Percentiles rank a stretch among this genome's conserved stretches.
phyloP scores from a whole-genome alignment of 2,113 vertebrate genomes.

The Phodopus roborovskii region DNA sequence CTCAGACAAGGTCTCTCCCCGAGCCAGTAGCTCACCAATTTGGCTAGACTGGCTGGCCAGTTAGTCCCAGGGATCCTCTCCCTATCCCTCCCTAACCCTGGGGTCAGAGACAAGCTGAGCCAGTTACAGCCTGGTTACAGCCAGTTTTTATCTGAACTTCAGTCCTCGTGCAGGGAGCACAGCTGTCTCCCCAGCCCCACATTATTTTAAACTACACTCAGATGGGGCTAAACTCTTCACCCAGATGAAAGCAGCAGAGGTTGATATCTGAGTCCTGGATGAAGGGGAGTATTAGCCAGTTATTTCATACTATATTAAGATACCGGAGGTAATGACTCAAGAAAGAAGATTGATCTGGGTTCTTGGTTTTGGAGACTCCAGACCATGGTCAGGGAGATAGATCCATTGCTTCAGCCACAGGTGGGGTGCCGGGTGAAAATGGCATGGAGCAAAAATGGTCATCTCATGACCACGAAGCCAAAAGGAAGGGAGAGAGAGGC shows the following conservation, averaged over 20 bases:
- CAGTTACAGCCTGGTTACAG: not conserved
- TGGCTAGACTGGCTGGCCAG: not conserved
- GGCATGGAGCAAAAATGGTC: not conserved
- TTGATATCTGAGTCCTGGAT: not conserved
- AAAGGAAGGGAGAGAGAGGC: not conserved
- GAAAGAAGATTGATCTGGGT: not conserved
- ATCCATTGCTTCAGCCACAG: not conserved
- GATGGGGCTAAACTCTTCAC: not conserved
- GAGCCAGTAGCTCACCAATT: not conserved
- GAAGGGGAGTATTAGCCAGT: not conserved
- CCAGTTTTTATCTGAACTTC: not conserved
- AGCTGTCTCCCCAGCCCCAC: not conserved
- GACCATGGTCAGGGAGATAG: not conserved
- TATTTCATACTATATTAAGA: not conserved
- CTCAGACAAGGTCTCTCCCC: not conserved
- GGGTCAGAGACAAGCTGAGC: not conserved
- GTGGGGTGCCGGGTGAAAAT: not conserved
- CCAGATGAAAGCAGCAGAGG: not conserved
- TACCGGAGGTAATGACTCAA: not conserved
- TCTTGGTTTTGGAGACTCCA: not conserved
- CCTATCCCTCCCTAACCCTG: not conserved
- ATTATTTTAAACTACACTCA: constrained; percentile 30
- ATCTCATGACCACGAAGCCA: not conserved
- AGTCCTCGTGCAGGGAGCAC: not conserved
- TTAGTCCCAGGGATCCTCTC: not conserved